phyloP scores from a whole-genome alignment of 2,113 vertebrate species.

The Aplodontia rufa region DNA sequence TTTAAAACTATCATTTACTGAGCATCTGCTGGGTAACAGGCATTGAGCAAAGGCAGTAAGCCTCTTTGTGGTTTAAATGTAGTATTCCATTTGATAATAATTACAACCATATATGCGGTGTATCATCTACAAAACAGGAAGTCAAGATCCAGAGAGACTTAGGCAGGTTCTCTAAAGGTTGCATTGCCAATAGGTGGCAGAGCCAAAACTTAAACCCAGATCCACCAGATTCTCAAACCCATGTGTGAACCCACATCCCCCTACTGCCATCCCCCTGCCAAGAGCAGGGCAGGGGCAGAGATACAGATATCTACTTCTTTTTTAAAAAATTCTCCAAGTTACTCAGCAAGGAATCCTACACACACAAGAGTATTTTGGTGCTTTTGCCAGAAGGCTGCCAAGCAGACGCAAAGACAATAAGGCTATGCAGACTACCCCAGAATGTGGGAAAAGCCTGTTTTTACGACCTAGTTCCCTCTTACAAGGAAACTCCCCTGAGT shows the following conservation, averaged over 20 bases:
- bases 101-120: neutral
- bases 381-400: neutral
- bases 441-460: neutral
- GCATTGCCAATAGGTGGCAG: neutral
- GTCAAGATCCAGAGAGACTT: neutral
- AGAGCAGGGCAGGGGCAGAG: neutral
- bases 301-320: neutral
- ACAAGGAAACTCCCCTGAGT: neutral
- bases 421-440: neutral
- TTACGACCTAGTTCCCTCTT: neutral
- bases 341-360: neutral
- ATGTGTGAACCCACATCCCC: neutral
- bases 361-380: neutral
- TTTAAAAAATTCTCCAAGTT: neutral
- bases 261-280: neutral
- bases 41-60: neutral
- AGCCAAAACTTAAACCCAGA: neutral
- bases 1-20: conserved; percentile 1
- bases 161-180: neutral
- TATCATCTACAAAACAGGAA: neutral
- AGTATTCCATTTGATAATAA: conserved; percentile 18
- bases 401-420: neutral
- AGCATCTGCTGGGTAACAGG: neutral
- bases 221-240: conserved; percentile 1
- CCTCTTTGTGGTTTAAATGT: neutral